Evolutionary conservation across 1,140 invertebrate species (phyloP), one percentile per base, ranked within the genome.

Genomic region (Zaprionus tsacasi): DNA sequence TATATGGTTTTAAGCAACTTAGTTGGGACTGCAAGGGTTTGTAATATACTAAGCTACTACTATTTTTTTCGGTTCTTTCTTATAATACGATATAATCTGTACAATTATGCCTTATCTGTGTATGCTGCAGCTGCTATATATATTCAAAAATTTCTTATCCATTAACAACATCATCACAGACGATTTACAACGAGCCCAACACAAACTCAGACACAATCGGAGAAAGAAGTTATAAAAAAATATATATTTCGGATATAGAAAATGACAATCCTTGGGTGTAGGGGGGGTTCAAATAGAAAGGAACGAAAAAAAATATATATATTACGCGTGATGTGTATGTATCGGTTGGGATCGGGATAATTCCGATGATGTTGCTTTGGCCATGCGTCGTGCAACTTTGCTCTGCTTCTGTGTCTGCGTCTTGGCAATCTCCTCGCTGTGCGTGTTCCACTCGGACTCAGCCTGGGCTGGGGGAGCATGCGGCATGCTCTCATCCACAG

Each of bases 171-270:
- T 50, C 45, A 59, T 15, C 15, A 30, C 21, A 21, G 21, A 72
- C 55, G 48, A 45, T 25, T 15, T n/a, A n/a, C n/a, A n/a, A n/a
- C n/a, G 21, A 70, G 38, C n/a, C 69, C 69, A 72, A 72, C 70
- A 71, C 27, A 27, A 60, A 68, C 40, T 45, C 40, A 13, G n/a
- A n/a, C n/a, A n/a, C 40, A 45, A 45, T 1, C 40, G 15, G 40
- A 30, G 3, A 30, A 3, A 45, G n/a, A 10, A 15, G 27, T 15
- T 13, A 59, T 59, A 59, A n/a, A 6, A 59, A 59, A 63, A 68
- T 55, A 40, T 59, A 68, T 8, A 10, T 40, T 7, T 15, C n/a
- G 8, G 6, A 45, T 17, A 15, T 17, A 25, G 10, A 65, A 17
- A 27, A 6, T 25, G 1, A 6, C 8, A 50, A 15, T 21, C 21